Base-by-base conservation (phyloP, 1,140 invertebrate genomes). In the Euwallacea fornicatus region DNA sequence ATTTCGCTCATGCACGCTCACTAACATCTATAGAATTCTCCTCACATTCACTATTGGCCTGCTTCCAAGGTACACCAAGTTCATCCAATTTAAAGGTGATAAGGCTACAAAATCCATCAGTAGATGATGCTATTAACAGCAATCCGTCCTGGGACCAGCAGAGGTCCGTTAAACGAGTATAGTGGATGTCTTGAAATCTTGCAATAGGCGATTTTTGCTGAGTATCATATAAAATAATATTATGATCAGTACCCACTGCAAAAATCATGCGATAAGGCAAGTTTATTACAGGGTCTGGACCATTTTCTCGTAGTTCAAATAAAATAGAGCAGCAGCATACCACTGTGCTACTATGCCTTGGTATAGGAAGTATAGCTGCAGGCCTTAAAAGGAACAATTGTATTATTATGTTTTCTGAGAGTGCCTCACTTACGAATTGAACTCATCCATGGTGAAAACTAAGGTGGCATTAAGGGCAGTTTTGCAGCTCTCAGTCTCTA, bases 41-140 rank as follows among this genome's bases (percentile, higher is more conserved):
- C 21, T 2, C 21, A 33, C 21, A 33, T 33, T 33, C 21, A 33
- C 21, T 76, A 73, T 53, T 82, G 78, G 10, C 77, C 66, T 72
- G 83, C 82, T 76, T 81, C 76, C 93, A 92, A 3, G 84, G 80
- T 55, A 87, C 83, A 2, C 97, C 97, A 13, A 99, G 82, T 84
- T 99, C 97, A 6, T 85, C 87, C 15, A 88, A 83, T 42, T 87
- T 84, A 83, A 99, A 98, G 44, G 89, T 90, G 54, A 98, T 87
- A 69, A 98, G 84, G 0, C 97, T 96, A 81, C 95, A 97, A 81
- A 94, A 99, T 0, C 96, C 97, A 84, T 99, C 97, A 0, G 95
- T 96, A 42, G 97, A 98, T 13, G 94, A 95, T 0, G 92, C 91
- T 2, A 96, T 85, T 66, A 98, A 81, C 42, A 93, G 83, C 54